Evolutionary conservation across 2,113 vertebrate species (phyloP), one percentile per base, ranked within the genome.

Genomic region (Tor tambroides): DNA sequence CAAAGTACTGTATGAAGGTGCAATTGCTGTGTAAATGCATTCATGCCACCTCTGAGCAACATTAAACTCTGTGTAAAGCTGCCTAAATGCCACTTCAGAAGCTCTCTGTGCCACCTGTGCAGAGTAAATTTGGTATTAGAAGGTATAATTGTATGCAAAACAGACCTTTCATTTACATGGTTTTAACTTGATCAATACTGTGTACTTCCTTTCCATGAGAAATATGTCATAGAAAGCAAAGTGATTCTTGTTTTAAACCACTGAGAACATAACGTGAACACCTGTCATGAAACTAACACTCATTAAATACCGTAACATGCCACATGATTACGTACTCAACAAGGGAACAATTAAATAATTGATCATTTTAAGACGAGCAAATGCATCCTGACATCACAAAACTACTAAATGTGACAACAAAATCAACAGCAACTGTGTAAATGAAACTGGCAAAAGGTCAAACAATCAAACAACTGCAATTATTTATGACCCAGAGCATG

Each of bases 361-460:
- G 41, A 46, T n/a, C 0, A 43, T 26, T 75, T 72, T 74, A 43
- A n/a, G 9, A 41, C 23, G 21, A 75, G 38, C 23, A 75, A 75
- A 75, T 26, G 38, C 23, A 75, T 75, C 21, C 21, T 75, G 6
- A 75, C 23, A 26, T 75, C 6, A 46, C 21, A 46, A 75, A 46
- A 17, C 41, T 41, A 49, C 41, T 17, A 46, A 49, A 75, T 75
- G 41, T 15, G 23, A 49, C 21, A 41, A 74, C 23, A 46, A 3
- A 17, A 76, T 46, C 38, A 76, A 15, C 14, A 74, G 23, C 71
- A 75, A 17, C 72, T 3, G 3, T 8, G 41, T 49, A 76, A 76
- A 28, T n/a, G 11, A 76, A 76, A 72, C 35, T 69, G 69, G 35
- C 69, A 72, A 72, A 72, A 41, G 35, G 69, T 72, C 69, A 72